Percentiles rank a stretch among this genome's conserved stretches.
Evolutionary conservation across 2,797 vertebrate species (phyloP).

Genomic region (Anolis apletophallus): DNA sequence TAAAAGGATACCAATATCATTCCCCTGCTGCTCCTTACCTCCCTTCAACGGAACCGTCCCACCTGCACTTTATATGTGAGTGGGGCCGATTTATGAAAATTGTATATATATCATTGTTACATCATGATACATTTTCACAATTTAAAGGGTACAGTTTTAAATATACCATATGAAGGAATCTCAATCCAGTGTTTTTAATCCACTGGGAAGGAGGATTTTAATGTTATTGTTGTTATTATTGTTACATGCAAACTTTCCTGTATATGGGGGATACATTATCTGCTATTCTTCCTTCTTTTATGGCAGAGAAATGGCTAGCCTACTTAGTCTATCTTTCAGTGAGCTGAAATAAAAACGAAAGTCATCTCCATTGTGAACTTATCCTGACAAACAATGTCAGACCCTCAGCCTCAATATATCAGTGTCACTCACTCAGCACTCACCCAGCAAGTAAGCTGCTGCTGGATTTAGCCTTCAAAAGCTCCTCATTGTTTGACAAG

Average conservation of each 20-base stretch:
- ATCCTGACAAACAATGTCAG: conserved; percentile 75
- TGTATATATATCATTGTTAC: neutral
- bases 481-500: conserved; percentile 67
- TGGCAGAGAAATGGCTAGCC: neutral
- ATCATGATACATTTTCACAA: neutral
- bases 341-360: conserved; percentile 66
- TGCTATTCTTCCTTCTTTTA: neutral
- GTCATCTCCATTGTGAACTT: conserved; percentile 72
- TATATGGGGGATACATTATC: neutral
- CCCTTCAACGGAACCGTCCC: neutral
- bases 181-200: conserved; percentile 13
- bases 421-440: conserved; percentile 74
- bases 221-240: neutral
- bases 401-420: conserved; percentile 62
- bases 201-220: neutral
- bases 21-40: no score
- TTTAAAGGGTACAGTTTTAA: neutral
- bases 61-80: neutral
- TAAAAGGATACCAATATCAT: neutral
- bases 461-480: conserved; percentile 79
- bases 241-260: conserved; percentile 5
- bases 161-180: neutral
- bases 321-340: conserved; percentile 44
- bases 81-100: neutral
- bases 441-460: conserved; percentile 68